A percentile compares a stretch with the other conserved stretches of the same genome.
These are phyloP conservation scores for Zaprionus obscuricornis DNA, from an alignment of 2,888 invertebrate genomes.

Conservation along the genomic window DNA sequence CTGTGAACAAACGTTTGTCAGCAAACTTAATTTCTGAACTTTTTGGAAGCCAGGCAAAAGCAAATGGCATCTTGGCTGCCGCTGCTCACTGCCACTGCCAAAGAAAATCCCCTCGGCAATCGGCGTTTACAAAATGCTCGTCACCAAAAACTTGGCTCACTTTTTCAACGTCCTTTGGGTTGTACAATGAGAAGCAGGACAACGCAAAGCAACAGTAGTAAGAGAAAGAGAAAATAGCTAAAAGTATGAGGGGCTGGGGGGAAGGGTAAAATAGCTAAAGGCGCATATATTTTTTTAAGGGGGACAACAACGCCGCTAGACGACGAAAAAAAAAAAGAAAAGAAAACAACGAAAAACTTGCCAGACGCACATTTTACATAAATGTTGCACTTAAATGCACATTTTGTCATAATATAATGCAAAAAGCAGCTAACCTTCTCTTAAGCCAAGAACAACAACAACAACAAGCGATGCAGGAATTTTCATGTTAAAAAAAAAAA, in stretches of 20 bases:
- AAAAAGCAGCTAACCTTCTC: constrained; percentile 9
- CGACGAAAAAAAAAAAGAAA: no score
- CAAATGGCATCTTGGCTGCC: constrained; percentile 55
- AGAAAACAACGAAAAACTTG: no score
- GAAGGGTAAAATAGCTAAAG: no score
- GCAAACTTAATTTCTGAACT: constrained; percentile 79
- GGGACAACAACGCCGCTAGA: constrained; percentile 29
- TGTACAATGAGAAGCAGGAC: not conserved
- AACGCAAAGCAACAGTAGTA: no score
- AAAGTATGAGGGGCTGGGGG: not conserved
- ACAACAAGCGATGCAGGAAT: not conserved
- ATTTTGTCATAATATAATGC: constrained; percentile 70
- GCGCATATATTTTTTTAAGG: constrained; percentile 76
- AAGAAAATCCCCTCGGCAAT: no score
- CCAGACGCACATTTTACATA: constrained; percentile 79
- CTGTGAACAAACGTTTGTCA: constrained; percentile 72
- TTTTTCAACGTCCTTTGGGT: constrained; percentile 52
- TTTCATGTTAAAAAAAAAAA: constrained; percentile 2
- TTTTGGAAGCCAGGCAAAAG: constrained; percentile 57
- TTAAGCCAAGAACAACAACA: not conserved
- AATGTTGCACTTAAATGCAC: constrained; percentile 79
- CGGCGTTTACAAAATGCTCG: constrained; percentile 69
- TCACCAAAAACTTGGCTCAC: constrained; percentile 71
- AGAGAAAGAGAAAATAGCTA: no score
- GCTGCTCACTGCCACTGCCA: not conserved